Base-by-base conservation (phyloP, 2,797 vertebrate genomes). In the Iguana delicatissima region DNA sequence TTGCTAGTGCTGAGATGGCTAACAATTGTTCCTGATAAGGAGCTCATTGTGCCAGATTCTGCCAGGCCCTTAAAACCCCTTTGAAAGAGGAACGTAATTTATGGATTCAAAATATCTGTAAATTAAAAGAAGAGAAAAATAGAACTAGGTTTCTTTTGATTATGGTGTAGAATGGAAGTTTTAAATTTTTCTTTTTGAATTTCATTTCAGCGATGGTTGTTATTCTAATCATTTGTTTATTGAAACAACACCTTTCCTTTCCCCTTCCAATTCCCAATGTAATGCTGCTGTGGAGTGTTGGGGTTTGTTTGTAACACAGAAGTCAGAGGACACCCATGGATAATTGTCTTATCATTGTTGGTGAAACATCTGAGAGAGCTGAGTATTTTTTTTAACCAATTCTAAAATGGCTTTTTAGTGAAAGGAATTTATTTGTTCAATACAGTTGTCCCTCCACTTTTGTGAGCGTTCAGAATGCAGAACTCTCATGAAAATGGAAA, bases 21-120 rank as follows among this genome's bases (percentile, higher is more conserved):
- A 74, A 76, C 64, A 42, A 77, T 85, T 77, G 7, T 76, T 84
- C 50, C 80, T 87, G 80, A 84, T 87, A 67, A 87, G 57, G 80
- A 83, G 76, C 76, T 87, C 50, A 32, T 55, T 14, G 9, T 83
- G 67, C 69, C 59, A 67, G 26, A 57, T 91, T 76, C 13, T 84
- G n/a, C 38, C 9, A 16, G 42, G 57, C 42, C 7, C 55, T n/a
- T 50, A 77, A 83, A 46, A 79, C 24, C 57, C 16, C 7, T 76
- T 69, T 76, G 50, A 55, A 82, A 82, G 4, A 52, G 73, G 67
- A 69, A 69, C 13, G 12, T 4, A 38, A 22, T 62, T 12, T 82
- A 29, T 59, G n/a, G 32, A 29, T 67, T n/a, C 26, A 35, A 84
- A 52, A 50, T 46, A 80, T 84, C 29, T n/a, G 6, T 64, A 87